Base-by-base conservation (phyloP, 2,113 vertebrate species). In the Syngnathus scovelli region DNA sequence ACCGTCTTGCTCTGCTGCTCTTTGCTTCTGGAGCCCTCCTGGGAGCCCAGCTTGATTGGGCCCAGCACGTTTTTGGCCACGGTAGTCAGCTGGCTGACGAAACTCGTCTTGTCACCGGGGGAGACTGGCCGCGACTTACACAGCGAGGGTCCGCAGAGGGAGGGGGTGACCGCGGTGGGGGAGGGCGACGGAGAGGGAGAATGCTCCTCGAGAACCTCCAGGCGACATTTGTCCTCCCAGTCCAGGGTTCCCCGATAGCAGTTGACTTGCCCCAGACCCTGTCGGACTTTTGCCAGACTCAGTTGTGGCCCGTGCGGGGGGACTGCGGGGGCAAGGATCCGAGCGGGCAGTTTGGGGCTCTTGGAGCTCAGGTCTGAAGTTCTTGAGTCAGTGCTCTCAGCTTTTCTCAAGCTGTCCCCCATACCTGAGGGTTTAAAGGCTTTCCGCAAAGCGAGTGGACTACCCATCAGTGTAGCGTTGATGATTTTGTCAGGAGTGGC, bases 201-300 rank as follows among this genome's bases (percentile, higher is more conserved):
- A 77, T 92, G 90, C 78, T 95, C 94, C 75, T 94, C 93, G 56
- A 95, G 92, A 51, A 93, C 92, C 72, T 96, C 94, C 75, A 95
- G 81, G 23, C 92, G 91, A 81, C 92, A 92, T 71, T 93, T 92
- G 72, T 94, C 93, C 63, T 92, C 91, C 91, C 91, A 92, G 82
- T 91, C 90, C 0, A 91, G 84, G 11, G 91, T 89, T 33, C 88
- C 91, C 8, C 90, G 73, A 84, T 90, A 92, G 81, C 91, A 93
- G 84, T 90, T 92, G 72, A 89, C 90, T 0, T 81, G 44, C n/a
- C 89, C 74, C 0, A 89, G 83, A 7, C 88, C 84, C 70, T 79
- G 80, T 62, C 90, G 82, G 54, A 90, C 85, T 73, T 92, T 92
- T 15, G 81, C 81, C 68, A 92, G 76, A 7, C 83, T 83, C 23